These are phyloP conservation scores for Ochropleura plecta DNA, from an alignment of 2,888 invertebrate genomes.

Conservation along the genomic window DNA sequence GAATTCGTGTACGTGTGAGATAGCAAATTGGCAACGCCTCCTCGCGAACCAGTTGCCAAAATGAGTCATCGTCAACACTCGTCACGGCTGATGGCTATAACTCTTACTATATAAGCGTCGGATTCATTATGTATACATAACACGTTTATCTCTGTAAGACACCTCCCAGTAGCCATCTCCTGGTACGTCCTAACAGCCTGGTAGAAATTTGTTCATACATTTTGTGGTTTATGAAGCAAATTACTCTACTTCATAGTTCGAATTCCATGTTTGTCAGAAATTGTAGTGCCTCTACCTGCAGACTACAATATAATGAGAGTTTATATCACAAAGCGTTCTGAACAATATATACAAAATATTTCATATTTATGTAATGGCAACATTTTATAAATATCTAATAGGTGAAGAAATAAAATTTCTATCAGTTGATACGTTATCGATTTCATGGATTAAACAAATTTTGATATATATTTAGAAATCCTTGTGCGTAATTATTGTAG, in stretches of 20 bases:
- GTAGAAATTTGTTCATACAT: conserved; percentile 74
- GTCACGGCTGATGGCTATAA: conserved; percentile 62
- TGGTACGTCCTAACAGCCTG: conserved; percentile 71
- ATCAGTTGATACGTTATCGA: conserved; percentile 48
- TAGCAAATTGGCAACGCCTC: conserved; percentile 85
- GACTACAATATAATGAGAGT: not conserved
- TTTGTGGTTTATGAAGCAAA: conserved; percentile 68
- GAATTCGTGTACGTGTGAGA: conserved; percentile 70
- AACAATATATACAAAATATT: not conserved
- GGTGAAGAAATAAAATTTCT: conserved; percentile 37
- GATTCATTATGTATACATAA: conserved; percentile 56
- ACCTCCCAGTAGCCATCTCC: conserved; percentile 59
- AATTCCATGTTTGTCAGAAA: conserved; percentile 24
- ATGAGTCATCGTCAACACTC: conserved; percentile 79
- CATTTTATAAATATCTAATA: conserved; percentile 32
- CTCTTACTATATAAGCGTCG: conserved; percentile 43
- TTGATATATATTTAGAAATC: conserved; percentile 30
- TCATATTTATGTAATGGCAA: conserved; percentile 36
- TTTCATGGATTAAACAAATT: conserved; percentile 32
- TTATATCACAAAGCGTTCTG: conserved; percentile 4
- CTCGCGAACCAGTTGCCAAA: conserved; percentile 85
- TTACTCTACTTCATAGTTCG: conserved; percentile 53
- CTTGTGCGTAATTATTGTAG: conserved; percentile 34
- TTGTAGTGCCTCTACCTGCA: conserved; percentile 17
- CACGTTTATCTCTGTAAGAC: conserved; percentile 33